These are phyloP conservation scores for Tauraco erythrolophus DNA, from an alignment of 2,113 vertebrate species.

Conservation along the genomic window DNA sequence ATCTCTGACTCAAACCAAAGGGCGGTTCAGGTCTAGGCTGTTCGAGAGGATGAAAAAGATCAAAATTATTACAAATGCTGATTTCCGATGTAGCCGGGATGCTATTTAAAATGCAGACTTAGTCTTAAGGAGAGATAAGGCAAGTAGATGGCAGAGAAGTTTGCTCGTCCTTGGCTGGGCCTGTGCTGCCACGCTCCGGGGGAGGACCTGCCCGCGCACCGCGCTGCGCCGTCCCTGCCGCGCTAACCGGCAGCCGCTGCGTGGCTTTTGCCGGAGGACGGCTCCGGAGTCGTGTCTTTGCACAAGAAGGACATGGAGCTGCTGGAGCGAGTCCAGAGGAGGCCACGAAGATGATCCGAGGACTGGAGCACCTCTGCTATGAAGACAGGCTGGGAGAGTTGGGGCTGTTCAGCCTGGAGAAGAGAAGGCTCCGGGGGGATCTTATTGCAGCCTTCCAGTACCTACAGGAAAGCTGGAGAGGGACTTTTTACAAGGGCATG, in stretches of 20 bases:
- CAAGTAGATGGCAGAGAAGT: neutral
- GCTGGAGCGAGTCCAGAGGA: too few relatives aligned
- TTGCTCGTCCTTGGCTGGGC: neutral
- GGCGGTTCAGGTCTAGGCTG: slow-evolving; percentile 17
- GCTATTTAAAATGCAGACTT: neutral
- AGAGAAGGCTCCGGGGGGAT: too few relatives aligned
- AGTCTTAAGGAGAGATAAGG: neutral
- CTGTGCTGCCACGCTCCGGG: neutral
- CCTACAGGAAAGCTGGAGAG: too few relatives aligned
- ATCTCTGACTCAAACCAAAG: slow-evolving; percentile 14
- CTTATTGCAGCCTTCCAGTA: too few relatives aligned
- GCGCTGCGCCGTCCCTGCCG: neutral
- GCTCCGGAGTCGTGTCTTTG: fast-evolving
- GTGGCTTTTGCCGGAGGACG: fast-evolving
- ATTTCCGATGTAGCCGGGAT: neutral
- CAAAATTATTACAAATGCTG: slow-evolving; percentile 40
- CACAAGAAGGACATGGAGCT: too few relatives aligned
- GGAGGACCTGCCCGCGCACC: fast-evolving
- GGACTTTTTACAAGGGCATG: too few relatives aligned
- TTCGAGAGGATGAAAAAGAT: slow-evolving; percentile 35
- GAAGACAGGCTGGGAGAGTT: too few relatives aligned
- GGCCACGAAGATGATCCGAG: too few relatives aligned
- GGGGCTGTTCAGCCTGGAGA: too few relatives aligned
- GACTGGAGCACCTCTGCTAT: too few relatives aligned
- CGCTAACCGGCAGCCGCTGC: neutral